Evolutionary conservation across 2,113 vertebrate species (phyloP).

Genomic region (Apodemus sylvaticus): DNA sequence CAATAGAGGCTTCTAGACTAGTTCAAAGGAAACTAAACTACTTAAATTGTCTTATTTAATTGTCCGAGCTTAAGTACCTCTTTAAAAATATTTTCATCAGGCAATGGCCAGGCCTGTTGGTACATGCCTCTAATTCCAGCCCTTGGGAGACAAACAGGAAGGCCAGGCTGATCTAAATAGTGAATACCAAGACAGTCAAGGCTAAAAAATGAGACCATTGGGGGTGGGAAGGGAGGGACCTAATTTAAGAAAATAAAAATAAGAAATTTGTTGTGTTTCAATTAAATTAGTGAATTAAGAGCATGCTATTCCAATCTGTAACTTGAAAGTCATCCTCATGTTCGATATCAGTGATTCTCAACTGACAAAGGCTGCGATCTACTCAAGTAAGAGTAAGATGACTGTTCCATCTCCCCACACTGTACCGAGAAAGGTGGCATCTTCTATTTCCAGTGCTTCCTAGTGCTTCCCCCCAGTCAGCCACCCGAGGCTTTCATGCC

Average conservation of each 20-base stretch:
- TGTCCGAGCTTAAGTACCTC: neutral
- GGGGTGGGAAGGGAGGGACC: fast-evolving
- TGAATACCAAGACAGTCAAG: neutral
- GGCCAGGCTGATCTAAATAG: neutral
- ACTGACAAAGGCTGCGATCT: neutral
- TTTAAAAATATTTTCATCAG: constrained; percentile 36
- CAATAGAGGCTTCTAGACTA: neutral
- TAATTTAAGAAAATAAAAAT: constrained; percentile 30
- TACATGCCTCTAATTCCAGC: neutral
- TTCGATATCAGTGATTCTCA: constrained; percentile 41
- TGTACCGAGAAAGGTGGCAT: neutral
- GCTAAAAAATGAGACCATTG: neutral
- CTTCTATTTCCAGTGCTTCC: constrained; percentile 20
- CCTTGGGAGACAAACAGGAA: neutral
- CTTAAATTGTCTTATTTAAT: constrained; percentile 13
- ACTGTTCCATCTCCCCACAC: neutral
- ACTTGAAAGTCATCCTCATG: constrained; percentile 1
- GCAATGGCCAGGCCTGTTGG: neutral
- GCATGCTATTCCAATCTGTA: neutral
- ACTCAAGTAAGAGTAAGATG: neutral
- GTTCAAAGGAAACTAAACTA: constrained; percentile 33
- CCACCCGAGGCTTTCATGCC: neutral
- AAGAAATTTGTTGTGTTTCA: neutral
- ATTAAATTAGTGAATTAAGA: constrained; percentile 14
- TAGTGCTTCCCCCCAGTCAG: neutral